Evolutionary conservation across 1,140 invertebrate species (phyloP).

Genomic region (Condylostylus longicornis): DNA sequence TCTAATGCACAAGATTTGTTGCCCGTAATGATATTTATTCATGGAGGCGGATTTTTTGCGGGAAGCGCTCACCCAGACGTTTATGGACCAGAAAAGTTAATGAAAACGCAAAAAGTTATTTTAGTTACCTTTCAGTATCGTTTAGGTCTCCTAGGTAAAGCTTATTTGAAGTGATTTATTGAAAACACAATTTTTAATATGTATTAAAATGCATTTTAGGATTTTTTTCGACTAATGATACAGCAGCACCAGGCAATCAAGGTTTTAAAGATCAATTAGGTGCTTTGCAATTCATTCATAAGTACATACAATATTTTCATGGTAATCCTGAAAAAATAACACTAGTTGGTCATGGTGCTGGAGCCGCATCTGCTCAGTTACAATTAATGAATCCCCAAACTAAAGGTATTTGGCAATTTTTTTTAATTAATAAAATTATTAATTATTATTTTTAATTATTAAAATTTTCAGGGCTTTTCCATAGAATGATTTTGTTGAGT

Average conservation of each 20-base stretch:
- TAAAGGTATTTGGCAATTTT: too few species aligned
- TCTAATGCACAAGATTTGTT: constrained; percentile 3
- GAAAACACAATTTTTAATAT: background rate
- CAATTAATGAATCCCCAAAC: constrained; percentile 16
- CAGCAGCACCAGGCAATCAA: constrained; percentile 18
- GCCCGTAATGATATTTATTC: constrained; percentile 45
- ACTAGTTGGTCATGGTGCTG: constrained; percentile 57
- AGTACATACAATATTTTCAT: constrained; percentile 40
- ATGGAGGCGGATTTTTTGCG: constrained; percentile 39
- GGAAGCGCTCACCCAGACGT: constrained; percentile 23
- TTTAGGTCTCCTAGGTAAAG: constrained; percentile 33
- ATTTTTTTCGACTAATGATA: constrained; percentile 9
- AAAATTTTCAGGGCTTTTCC: constrained; percentile 31
- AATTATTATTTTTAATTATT: constrained; percentile 33
- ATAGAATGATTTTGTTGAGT: constrained; percentile 38
- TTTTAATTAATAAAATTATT: constrained; percentile 35
- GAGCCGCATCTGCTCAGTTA: constrained; percentile 37
- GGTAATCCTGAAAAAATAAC: constrained; percentile 57
- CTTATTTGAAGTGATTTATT: background rate
- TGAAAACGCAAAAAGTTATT: constrained; percentile 33
- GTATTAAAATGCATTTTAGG: constrained; percentile 10
- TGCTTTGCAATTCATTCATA: constrained; percentile 21
- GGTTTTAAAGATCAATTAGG: constrained; percentile 26
- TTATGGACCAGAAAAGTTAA: constrained; percentile 33
- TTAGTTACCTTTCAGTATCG: constrained; percentile 41